Evolutionary conservation across 2,888 invertebrate species (phyloP), one percentile per base, ranked within the genome.

Genomic region (Galerucella calmariensis): DNA sequence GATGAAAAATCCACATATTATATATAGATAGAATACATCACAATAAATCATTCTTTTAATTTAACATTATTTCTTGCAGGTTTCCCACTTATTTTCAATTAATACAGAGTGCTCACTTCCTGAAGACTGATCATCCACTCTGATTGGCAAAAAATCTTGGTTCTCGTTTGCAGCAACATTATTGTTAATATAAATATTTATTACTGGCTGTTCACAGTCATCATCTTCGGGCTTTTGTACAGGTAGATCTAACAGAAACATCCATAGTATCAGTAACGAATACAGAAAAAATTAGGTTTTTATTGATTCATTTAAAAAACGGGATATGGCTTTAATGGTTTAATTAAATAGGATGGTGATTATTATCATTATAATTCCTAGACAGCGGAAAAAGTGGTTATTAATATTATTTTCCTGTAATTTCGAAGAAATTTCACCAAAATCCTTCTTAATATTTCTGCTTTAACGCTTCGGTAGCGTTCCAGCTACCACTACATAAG

Each of bases 101-200:
- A 46, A 9, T 12, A 58, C 16, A 1, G 48, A 69, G 11, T 69
- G 44, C 8, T 69, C 59, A 11, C 59, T 24, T 27, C 24, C 24
- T 2, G 41, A 44, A 14, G 46, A 44, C 24, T 46, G 12, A 9
- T 59, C 59, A 14, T 61, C 69, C 20, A 69, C 12, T 48, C 48
- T 69, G 0, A 69, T 61, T 46, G 69, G 69, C 9, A 24, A 59
- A 24, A 59, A 27, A 14, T 20, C 9, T 24, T 61, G 20, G 11
- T 48, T 16, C 48, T 24, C 59, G 2, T 1, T 20, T 3, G 5
- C 48, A 5, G 59, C 12, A 12, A 59, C n/a, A 24, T 69, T 69
- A 24, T 69, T 69, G 35, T 69, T 69, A 12, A 69, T 69, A 35
- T 69, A 69, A 35, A 69, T 46, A 46, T 61, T 69, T 20, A 69